These are phyloP conservation scores for Bombus polaris DNA, from an alignment of 1,140 invertebrate genomes.

Conservation along the genomic window DNA sequence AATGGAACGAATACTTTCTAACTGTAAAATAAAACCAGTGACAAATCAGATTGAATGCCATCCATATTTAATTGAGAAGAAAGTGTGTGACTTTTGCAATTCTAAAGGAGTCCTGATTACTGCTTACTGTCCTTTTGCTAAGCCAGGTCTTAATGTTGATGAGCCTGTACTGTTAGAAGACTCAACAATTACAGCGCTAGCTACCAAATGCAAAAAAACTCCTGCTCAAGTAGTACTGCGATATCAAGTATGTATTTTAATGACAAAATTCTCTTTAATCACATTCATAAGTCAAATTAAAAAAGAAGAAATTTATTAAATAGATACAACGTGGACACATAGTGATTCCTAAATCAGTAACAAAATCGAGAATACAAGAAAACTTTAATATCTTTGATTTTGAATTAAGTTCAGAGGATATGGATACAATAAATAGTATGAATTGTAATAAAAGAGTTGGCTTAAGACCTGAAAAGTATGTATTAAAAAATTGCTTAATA, in stretches of 20 bases:
- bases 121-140: slow-evolving; percentile 88
- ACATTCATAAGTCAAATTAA: background rate
- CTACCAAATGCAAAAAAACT: slow-evolving; percentile 87
- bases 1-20: slow-evolving; percentile 87
- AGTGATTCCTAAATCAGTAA: slow-evolving; percentile 18
- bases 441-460: background rate
- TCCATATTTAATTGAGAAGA: slow-evolving; percentile 87
- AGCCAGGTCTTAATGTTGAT: background rate
- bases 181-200: slow-evolving; percentile 85
- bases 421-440: background rate
- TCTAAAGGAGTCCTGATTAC: slow-evolving; percentile 84
- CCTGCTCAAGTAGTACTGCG: slow-evolving; percentile 86
- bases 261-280: background rate
- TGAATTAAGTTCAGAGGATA: background rate
- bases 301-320: background rate
- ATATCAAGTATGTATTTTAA: slow-evolving; percentile 70
- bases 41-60: slow-evolving; percentile 91
- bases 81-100: slow-evolving; percentile 86
- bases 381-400: slow-evolving; percentile 21
- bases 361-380: slow-evolving; percentile 3
- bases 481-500: background rate
- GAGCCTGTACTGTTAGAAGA: slow-evolving; percentile 84
- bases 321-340: slow-evolving; percentile 5
- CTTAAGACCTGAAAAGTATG: background rate
- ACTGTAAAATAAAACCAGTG: slow-evolving; percentile 88